Percentiles rank a stretch among this genome's conserved stretches.
phyloP scores from a whole-genome alignment of 1,140 invertebrate genomes.

The Macrobrachium rosenbergii region DNA sequence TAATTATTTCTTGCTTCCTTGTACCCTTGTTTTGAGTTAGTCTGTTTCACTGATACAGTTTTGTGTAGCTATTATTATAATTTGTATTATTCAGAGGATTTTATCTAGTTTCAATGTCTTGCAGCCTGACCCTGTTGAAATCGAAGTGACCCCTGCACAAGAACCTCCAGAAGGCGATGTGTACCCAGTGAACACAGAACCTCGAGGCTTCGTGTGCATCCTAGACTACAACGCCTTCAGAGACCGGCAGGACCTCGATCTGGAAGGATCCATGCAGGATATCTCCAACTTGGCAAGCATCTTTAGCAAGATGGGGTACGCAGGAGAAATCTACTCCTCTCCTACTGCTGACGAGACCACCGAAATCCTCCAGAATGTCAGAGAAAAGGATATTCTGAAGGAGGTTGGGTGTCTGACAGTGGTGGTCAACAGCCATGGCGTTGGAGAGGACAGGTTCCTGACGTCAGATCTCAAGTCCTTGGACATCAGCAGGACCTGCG shows the following conservation, averaged over 20 bases:
- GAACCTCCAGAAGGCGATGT: neutral
- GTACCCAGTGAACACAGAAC: constrained; percentile 10
- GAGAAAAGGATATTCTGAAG: constrained; percentile 38
- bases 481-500: constrained; percentile 22
- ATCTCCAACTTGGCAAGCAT: constrained; percentile 30
- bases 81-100: no score
- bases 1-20: no score
- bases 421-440: constrained; percentile 29
- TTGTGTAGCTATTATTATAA: no score
- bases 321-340: constrained; percentile 20
- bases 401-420: constrained; percentile 35
- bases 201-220: constrained; percentile 39
- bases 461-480: constrained; percentile 34
- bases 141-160: neutral
- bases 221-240: constrained; percentile 41
- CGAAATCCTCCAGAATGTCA: constrained; percentile 16
- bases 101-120: no score
- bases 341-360: constrained; percentile 41
- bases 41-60: no score
- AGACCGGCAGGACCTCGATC: constrained; percentile 37
- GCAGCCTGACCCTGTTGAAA: neutral
- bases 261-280: constrained; percentile 12
- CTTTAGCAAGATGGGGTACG: constrained; percentile 47
- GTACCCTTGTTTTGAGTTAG: no score
- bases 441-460: constrained; percentile 25